Evolutionary conservation across 2,113 vertebrate genomes (phyloP).

Genomic region (Panurus biarmicus): DNA sequence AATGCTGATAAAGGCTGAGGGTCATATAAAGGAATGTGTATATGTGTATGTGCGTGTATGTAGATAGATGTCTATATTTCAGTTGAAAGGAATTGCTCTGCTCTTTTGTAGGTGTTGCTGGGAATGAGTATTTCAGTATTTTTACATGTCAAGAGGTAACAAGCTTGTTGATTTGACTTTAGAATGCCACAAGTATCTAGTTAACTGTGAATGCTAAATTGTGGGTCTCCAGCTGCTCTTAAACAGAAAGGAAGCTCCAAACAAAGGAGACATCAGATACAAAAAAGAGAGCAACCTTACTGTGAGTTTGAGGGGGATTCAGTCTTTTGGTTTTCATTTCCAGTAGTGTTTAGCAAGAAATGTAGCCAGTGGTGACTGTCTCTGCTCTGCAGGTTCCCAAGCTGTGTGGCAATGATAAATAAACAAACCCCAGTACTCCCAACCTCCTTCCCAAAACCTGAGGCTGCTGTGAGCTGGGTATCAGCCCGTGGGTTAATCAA

Average conservation of each 20-base stretch:
- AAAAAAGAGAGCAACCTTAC: not conserved
- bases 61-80: not conserved
- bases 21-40: not conserved
- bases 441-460: not conserved
- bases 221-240: not conserved
- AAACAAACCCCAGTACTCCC: not conserved
- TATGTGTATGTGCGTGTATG: fast-evolving
- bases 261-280: not conserved
- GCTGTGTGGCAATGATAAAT: not conserved
- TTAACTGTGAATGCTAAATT: not conserved
- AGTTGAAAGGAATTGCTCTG: not conserved
- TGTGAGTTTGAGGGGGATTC: not conserved
- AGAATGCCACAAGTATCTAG: not conserved
- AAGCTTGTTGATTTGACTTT: not conserved
- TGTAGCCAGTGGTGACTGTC: not conserved
- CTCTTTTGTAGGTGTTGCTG: not conserved
- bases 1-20: not conserved
- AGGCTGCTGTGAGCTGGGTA: not conserved
- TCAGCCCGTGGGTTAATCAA: not conserved
- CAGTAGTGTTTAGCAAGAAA: not conserved
- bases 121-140: not conserved
- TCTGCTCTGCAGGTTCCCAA: not conserved
- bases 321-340: not conserved
- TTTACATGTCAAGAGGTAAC: not conserved
- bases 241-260: not conserved